A percentile compares a stretch with the other conserved stretches of the same genome.
These are phyloP conservation scores for Zeuzera pyrina DNA, from an alignment of 2,888 invertebrate species.

Conservation along the genomic window DNA sequence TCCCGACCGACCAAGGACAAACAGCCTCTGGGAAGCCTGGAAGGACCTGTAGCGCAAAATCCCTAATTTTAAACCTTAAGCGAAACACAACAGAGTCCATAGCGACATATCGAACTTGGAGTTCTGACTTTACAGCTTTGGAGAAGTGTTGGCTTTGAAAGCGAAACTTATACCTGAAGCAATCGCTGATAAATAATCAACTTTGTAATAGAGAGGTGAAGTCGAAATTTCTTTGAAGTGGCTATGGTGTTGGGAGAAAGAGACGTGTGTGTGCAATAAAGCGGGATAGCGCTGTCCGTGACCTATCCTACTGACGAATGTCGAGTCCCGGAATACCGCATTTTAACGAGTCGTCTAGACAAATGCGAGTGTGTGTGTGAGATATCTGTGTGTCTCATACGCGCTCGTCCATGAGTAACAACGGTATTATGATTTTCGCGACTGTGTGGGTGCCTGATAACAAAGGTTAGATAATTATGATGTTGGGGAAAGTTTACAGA, in stretches of 20 bases:
- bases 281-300: conserved; percentile 56
- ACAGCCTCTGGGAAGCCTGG: conserved; percentile 39
- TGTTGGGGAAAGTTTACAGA: too few relatives aligned
- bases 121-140: too few relatives aligned
- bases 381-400: conserved; percentile 21
- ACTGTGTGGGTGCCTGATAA: conserved; percentile 7
- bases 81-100: too few relatives aligned
- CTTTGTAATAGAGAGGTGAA: conserved; percentile 13
- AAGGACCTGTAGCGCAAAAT: conserved; percentile 35
- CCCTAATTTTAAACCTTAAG: too few relatives aligned
- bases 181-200: neutral
- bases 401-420: conserved; percentile 16
- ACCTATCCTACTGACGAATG: conserved; percentile 73
- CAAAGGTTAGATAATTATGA: too few relatives aligned
- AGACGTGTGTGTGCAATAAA: conserved; percentile 30
- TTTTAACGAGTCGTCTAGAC: conserved; percentile 70
- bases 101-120: too few relatives aligned
- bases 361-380: conserved; percentile 16
- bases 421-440: conserved; percentile 17
- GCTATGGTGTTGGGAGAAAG: conserved; percentile 22
- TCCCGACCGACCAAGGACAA: conserved; percentile 65
- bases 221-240: conserved; percentile 22
- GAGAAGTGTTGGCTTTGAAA: conserved; percentile 48
- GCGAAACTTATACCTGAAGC: conserved; percentile 67
- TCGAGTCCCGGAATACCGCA: conserved; percentile 67